phyloP scores from a whole-genome alignment of 1,140 invertebrate species.

The Drosophila serrata region DNA sequence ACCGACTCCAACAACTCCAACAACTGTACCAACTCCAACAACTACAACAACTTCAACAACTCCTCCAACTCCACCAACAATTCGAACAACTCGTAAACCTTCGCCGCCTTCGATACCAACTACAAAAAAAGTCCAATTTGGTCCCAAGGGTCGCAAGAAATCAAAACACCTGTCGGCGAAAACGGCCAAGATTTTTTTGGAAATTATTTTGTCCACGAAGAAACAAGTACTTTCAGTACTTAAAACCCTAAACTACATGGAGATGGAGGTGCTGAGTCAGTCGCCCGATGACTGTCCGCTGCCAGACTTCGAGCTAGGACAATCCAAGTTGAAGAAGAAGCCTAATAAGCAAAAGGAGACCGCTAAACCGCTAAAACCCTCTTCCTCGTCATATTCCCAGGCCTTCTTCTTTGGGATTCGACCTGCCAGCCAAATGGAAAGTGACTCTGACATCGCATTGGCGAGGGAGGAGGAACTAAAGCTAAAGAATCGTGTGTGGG shows the following conservation, averaged over 20 bases:
- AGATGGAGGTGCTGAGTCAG: constrained; percentile 37
- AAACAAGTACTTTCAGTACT: constrained; percentile 38
- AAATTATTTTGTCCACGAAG: constrained; percentile 26
- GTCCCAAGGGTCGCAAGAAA: neutral
- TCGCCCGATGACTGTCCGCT: constrained; percentile 9
- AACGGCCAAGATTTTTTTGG: constrained; percentile 7
- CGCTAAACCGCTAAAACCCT: neutral
- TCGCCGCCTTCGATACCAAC: neutral
- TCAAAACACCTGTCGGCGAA: neutral
- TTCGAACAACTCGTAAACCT: neutral
- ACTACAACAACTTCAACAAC: too few species aligned
- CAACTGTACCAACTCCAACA: too few species aligned
- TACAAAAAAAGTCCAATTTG: neutral
- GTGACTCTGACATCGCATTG: constrained; percentile 1
- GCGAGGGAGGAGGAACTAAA: constrained; percentile 52
- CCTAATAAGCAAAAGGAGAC: constrained; percentile 7
- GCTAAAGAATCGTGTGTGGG: constrained; percentile 51
- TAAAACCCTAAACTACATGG: constrained; percentile 43
- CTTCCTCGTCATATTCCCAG: neutral
- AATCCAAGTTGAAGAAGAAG: neutral
- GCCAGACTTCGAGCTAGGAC: neutral
- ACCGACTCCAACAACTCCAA: too few species aligned
- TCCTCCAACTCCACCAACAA: too few species aligned
- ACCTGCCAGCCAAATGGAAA: constrained; percentile 15
- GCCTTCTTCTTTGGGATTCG: constrained; percentile 53